Percentiles rank a stretch among this genome's conserved stretches.
Conservation (phyloP, 2,888 invertebrate species). For the Microplitis manilae region DNA sequence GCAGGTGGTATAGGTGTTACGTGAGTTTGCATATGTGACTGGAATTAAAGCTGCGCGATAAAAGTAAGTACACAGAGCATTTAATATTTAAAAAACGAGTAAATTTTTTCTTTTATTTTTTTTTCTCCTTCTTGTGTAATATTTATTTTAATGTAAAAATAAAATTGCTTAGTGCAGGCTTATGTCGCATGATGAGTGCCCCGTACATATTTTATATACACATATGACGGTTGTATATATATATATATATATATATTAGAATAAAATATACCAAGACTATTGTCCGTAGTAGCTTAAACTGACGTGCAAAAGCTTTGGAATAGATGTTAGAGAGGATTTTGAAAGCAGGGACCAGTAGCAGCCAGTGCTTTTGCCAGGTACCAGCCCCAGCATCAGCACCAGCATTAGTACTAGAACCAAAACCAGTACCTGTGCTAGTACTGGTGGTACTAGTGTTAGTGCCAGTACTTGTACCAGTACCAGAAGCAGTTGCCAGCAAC, state of each 20-base stretch:
- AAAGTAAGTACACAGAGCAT: background rate
- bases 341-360: background rate
- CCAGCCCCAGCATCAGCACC: background rate
- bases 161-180: slow-evolving; percentile 20
- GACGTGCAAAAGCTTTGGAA: background rate
- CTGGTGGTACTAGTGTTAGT: background rate
- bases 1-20: background rate
- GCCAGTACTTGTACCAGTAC: background rate
- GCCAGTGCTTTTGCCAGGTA: slow-evolving; percentile 13
- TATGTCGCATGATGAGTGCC: slow-evolving; percentile 1
- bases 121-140: background rate
- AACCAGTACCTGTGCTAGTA: background rate
- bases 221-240: background rate
- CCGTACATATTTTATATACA: slow-evolving; percentile 14
- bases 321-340: background rate
- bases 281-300: background rate
- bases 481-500: slow-evolving; percentile 58
- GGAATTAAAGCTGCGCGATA: background rate
- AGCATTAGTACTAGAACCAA: background rate
- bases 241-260: background rate
- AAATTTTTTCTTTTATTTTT: slow-evolving; percentile 11
- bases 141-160: slow-evolving; percentile 10
- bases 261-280: slow-evolving; percentile 3
- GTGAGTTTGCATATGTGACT: slow-evolving; percentile 1
- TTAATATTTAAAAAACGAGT: background rate